Percentiles rank a stretch among this genome's conserved stretches.
phyloP scores from a whole-genome alignment of 2,888 invertebrate species.

The Xestoiulus laeticollis region DNA sequence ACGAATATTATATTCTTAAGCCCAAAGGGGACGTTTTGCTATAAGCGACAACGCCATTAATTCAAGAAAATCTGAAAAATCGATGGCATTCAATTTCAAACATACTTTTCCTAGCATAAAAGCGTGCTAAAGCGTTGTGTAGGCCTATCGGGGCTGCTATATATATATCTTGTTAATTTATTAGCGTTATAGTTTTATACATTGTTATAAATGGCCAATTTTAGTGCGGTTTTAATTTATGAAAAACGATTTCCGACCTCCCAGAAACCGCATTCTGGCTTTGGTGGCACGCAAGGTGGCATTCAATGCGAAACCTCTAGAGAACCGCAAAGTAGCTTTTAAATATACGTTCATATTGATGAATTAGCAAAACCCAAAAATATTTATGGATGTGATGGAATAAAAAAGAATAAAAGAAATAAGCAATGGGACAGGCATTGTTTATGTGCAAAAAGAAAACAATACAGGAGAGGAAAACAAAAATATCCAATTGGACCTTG shows the following conservation, averaged over 20 bases:
- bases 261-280: conserved; percentile 28
- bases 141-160: neutral
- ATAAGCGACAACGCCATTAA: neutral
- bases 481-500: conserved; percentile 33
- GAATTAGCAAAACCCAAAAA: conserved; percentile 14
- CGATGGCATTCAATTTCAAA: conserved; percentile 15
- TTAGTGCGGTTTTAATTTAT: conserved; percentile 37
- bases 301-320: neutral
- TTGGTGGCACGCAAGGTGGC: conserved; percentile 31
- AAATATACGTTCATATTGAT: neutral
- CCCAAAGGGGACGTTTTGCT: neutral
- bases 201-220: conserved; percentile 37
- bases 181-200: conserved; percentile 33
- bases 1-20: neutral
- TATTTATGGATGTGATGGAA: conserved; percentile 17
- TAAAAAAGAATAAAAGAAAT: conserved; percentile 9
- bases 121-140: neutral
- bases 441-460: neutral
- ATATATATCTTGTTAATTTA: neutral
- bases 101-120: neutral
- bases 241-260: conserved; percentile 37
- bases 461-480: conserved; percentile 16
- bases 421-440: neutral
- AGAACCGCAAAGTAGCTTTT: conserved; percentile 4
- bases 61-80: neutral